Evolutionary conservation across 2,888 invertebrate species (phyloP).

Genomic region (Baccha elongata): DNA sequence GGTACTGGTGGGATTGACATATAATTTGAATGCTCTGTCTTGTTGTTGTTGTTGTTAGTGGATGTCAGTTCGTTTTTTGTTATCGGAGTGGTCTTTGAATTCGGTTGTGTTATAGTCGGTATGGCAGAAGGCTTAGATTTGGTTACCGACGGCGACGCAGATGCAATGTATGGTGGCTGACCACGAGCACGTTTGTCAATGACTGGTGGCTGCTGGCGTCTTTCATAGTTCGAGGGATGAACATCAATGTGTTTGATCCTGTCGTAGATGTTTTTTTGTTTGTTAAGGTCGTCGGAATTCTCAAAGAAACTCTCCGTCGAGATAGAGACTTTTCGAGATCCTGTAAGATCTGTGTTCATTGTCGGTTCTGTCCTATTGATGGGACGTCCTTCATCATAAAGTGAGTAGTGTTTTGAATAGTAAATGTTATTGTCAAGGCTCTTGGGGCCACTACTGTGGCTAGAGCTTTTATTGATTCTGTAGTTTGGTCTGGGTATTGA

Average conservation of each 20-base stretch:
- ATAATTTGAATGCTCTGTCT: constrained; percentile 57
- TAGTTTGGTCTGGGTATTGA: constrained; percentile 63
- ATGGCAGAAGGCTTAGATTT: constrained; percentile 63
- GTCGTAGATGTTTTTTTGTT: constrained; percentile 80
- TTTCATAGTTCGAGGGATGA: constrained; percentile 66
- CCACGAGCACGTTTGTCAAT: constrained; percentile 62
- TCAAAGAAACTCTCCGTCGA: constrained; percentile 82
- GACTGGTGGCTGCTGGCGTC: constrained; percentile 58
- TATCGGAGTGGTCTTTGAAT: constrained; percentile 48
- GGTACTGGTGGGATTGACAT: constrained; percentile 76
- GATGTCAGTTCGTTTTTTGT: constrained; percentile 60
- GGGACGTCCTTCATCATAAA: constrained; percentile 51
- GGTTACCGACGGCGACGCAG: constrained; percentile 21
- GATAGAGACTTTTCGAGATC: constrained; percentile 79
- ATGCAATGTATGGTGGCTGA: constrained; percentile 44
- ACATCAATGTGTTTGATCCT: constrained; percentile 75
- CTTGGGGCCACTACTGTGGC: constrained; percentile 66
- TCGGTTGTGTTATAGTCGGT: constrained; percentile 55
- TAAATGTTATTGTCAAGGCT: constrained; percentile 43
- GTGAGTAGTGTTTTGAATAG: constrained; percentile 59
- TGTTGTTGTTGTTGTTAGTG: constrained; percentile 65
- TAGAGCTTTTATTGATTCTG: constrained; percentile 66
- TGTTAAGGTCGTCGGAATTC: constrained; percentile 79
- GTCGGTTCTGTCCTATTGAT: constrained; percentile 30
- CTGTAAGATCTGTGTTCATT: constrained; percentile 66